A percentile compares a stretch with the other conserved stretches of the same genome.
These are phyloP conservation scores for Notarius quadriscutis DNA, from an alignment of 2,113 vertebrate genomes.

Conservation along the genomic window DNA sequence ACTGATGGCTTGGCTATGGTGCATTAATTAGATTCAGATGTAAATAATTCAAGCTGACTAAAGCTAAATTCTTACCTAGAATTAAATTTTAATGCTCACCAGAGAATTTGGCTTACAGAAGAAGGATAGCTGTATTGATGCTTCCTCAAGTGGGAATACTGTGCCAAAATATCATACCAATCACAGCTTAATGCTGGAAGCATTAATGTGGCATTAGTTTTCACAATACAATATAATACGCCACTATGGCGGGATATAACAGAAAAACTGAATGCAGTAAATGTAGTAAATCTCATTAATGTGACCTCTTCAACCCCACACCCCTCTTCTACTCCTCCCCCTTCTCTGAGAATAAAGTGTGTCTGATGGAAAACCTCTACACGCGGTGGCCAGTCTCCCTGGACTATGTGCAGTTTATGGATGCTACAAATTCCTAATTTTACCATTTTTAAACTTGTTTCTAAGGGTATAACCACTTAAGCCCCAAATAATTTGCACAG, in stretches of 20 bases:
- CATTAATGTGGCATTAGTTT: constrained; percentile 26
- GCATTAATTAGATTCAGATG: constrained; percentile 68
- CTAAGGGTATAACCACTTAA: neutral
- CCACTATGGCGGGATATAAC: constrained; percentile 35
- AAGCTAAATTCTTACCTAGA: constrained; percentile 65
- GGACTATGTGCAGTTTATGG: neutral
- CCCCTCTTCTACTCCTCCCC: neutral
- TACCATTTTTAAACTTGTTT: neutral
- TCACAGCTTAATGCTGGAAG: constrained; percentile 31
- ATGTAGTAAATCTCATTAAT: constrained; percentile 32
- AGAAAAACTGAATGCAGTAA: neutral
- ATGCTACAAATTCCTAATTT: neutral
- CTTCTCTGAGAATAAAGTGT: constrained; percentile 41
- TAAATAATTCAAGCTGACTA: constrained; percentile 73
- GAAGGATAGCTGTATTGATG: constrained; percentile 67
- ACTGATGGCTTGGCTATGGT: constrained; percentile 47
- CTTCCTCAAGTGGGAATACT: constrained; percentile 28
- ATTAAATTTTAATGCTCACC: constrained; percentile 63
- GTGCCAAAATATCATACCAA: constrained; percentile 32
- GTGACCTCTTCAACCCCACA: constrained; percentile 44
- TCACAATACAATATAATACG: constrained; percentile 10
- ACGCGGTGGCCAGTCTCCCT: neutral
- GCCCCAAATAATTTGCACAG: neutral
- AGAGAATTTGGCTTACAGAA: constrained; percentile 45
- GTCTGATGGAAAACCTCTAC: constrained; percentile 38